Conservation (phyloP, 2,797 vertebrate species). For the Sebastes goodei region DNA sequence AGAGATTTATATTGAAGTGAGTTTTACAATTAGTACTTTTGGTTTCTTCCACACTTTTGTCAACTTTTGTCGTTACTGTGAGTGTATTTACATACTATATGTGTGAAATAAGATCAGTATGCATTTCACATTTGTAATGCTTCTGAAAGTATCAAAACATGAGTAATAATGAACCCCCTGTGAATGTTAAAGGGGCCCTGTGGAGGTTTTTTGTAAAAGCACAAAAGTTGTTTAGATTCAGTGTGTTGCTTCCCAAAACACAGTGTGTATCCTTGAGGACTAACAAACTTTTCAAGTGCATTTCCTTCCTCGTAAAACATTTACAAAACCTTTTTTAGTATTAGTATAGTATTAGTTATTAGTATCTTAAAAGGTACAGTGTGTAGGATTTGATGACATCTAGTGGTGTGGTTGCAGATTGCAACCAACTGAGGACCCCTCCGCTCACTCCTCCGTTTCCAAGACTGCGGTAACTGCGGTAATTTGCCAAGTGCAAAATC, state of each 20-base stretch:
- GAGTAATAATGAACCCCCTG: neutral
- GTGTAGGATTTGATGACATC: neutral
- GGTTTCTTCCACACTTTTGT: neutral
- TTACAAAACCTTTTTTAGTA: neutral
- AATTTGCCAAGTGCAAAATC: too few relatives aligned
- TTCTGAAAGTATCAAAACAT: neutral
- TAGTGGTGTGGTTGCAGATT: neutral
- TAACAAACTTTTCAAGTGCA: neutral
- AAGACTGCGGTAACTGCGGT: neutral
- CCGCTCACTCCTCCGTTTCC: neutral
- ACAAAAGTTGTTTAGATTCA: neutral
- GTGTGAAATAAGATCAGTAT: neutral
- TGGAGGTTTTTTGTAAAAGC: neutral
- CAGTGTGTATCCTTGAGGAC: neutral
- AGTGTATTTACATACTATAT: neutral
- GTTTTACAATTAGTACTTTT: neutral
- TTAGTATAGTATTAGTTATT: neutral
- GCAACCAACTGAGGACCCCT: neutral
- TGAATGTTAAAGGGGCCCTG: neutral
- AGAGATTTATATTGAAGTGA: slow-evolving; percentile 14
- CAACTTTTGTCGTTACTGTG: neutral
- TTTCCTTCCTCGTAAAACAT: neutral
- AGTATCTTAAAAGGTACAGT: neutral
- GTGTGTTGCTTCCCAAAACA: neutral
- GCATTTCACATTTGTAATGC: neutral